Evolutionary conservation across 2,888 invertebrate genomes (phyloP).

Genomic region (Aricia artaxerxes): DNA sequence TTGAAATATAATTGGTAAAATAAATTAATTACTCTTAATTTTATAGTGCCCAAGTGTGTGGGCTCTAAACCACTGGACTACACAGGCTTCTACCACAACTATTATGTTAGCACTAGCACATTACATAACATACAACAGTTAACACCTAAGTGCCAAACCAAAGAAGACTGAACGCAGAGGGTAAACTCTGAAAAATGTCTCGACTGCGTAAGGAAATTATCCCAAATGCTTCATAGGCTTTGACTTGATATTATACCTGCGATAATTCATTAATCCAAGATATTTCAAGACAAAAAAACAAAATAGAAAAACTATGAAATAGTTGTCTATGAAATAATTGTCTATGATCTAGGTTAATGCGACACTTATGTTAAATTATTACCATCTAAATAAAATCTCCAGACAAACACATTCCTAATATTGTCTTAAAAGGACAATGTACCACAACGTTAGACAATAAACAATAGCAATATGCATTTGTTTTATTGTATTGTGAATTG

Average conservation of each 20-base stretch:
- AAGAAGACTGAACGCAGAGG: background rate
- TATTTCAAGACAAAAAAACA: background rate
- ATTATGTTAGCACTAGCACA: no score
- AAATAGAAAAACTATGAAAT: background rate
- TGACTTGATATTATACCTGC: no score
- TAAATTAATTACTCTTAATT: no score
- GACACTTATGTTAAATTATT: background rate
- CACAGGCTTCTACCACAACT: background rate
- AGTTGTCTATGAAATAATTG: background rate
- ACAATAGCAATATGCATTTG: background rate
- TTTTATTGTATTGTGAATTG: background rate
- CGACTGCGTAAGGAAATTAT: no score
- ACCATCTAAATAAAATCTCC: background rate
- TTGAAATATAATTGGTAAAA: no score
- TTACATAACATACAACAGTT: background rate
- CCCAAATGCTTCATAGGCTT: no score
- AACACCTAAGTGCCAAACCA: background rate
- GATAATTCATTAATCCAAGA: no score
- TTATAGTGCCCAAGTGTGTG: no score
- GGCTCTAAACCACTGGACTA: no score
- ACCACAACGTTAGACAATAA: background rate
- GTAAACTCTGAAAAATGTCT: background rate
- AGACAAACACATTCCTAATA: background rate
- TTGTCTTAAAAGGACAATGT: background rate
- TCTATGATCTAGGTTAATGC: no score